Percentiles rank a stretch among this genome's conserved stretches.
Evolutionary conservation across 2,113 vertebrate genomes (phyloP).

Genomic region (Melanocharis versteri): DNA sequence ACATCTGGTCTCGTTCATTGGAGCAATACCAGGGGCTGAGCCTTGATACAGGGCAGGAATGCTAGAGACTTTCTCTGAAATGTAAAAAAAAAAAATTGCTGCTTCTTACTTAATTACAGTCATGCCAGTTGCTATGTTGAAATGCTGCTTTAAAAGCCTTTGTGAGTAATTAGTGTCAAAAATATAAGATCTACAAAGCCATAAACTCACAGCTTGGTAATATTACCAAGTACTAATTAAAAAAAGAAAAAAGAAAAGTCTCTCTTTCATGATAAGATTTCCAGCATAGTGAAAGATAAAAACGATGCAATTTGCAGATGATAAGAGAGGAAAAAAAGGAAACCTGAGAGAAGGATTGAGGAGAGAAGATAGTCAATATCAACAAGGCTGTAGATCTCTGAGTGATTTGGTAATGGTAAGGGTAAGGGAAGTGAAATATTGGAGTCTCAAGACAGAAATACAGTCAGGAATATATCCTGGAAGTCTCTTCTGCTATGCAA

Average conservation of each 20-base stretch:
- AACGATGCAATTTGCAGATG: conserved; percentile 50
- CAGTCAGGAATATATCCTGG: neutral
- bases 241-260: conserved; percentile 68
- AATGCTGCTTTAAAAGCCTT: conserved; percentile 74
- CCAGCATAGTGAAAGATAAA: conserved; percentile 59
- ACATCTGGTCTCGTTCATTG: neutral
- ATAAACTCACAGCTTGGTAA: conserved; percentile 75
- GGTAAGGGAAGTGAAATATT: conserved; percentile 22
- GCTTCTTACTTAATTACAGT: conserved; percentile 70
- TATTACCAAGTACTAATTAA: conserved; percentile 79
- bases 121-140: conserved; percentile 70
- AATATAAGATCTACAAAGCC: conserved; percentile 80
- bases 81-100: neutral
- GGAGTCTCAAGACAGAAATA: neutral
- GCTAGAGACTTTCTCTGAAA: neutral
- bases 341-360: conserved; percentile 1
- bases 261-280: conserved; percentile 68
- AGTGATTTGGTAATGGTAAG: conserved; percentile 3
- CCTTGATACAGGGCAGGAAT: neutral
- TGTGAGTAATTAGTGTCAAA: conserved; percentile 82
- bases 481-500: neutral
- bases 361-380: neutral
- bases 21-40: neutral
- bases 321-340: neutral
- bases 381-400: neutral